Evolutionary conservation across 1,140 invertebrate genomes (phyloP).

Genomic region (Branchinecta lynchi): DNA sequence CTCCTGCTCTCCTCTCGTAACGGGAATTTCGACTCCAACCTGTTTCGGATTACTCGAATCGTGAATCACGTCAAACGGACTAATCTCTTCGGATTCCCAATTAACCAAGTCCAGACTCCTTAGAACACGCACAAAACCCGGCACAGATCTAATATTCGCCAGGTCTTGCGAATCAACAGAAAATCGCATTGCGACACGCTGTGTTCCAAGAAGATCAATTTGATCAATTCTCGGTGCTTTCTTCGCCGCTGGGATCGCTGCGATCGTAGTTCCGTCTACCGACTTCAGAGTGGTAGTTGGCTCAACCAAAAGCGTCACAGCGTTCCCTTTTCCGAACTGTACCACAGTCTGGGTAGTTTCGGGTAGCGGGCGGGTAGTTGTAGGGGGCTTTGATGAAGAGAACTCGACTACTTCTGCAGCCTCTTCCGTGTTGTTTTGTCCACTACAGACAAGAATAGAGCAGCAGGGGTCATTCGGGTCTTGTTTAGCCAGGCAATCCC

Average conservation of each 20-base stretch:
- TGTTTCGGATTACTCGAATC: background rate
- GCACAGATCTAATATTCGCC: background rate
- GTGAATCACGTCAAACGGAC: constrained; percentile 1
- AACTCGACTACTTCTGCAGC: constrained; percentile 14
- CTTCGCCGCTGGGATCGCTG: background rate
- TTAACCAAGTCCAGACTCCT: constrained; percentile 13
- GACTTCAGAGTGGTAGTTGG: background rate
- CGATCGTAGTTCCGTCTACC: background rate
- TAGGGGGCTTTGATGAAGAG: constrained; percentile 19
- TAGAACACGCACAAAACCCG: constrained; percentile 11
- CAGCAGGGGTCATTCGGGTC: constrained; percentile 66
- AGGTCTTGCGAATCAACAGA: background rate
- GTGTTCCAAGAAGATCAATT: background rate
- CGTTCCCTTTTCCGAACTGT: background rate
- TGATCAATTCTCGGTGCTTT: background rate
- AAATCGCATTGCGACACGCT: background rate
- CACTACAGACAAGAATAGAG: constrained; percentile 62
- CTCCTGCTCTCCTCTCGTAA: constrained; percentile 8
- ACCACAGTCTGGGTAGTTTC: background rate
- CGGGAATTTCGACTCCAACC: background rate
- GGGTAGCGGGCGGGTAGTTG: constrained; percentile 16
- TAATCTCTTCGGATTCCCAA: constrained; percentile 12
- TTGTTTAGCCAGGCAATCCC: constrained; percentile 49
- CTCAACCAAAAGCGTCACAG: background rate
- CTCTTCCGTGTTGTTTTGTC: constrained; percentile 53